Conservation (phyloP, 2,888 invertebrate genomes). For the Metallyticus violacea region DNA sequence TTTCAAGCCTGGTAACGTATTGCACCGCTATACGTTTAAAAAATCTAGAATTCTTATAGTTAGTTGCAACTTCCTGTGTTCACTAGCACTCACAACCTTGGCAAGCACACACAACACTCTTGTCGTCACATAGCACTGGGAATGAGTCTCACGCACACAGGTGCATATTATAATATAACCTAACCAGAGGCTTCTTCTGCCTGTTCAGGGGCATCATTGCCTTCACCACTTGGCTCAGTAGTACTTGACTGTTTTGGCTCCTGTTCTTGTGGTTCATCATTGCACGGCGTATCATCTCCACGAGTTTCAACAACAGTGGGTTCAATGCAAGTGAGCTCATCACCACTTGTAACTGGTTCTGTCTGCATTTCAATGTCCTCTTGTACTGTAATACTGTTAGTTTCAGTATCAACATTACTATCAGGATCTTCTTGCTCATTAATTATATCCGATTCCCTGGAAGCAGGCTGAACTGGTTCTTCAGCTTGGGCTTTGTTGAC, state of each 20-base stretch:
- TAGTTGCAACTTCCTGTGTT: slow-evolving; percentile 30
- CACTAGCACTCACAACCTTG: slow-evolving; percentile 30
- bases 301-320: background rate
- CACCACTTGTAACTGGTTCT: background rate
- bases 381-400: background rate
- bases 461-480: background rate
- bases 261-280: slow-evolving; percentile 11
- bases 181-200: background rate
- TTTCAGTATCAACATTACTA: background rate
- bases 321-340: background rate
- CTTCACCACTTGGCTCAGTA: slow-evolving; percentile 2
- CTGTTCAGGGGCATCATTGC: background rate
- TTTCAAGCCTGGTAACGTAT: slow-evolving; percentile 15
- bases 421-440: background rate
- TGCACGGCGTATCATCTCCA: slow-evolving; percentile 25
- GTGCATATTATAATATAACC: background rate
- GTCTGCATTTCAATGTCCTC: background rate
- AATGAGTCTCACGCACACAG: background rate
- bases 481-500: background rate
- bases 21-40: slow-evolving; percentile 9
- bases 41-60: background rate
- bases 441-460: background rate
- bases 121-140: slow-evolving; percentile 2
- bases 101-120: slow-evolving; percentile 6
- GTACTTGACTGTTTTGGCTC: background rate